These are phyloP conservation scores for Rhabditophanes sp. DNA, from an alignment of 2,888 invertebrate genomes.

Conservation along the genomic window DNA sequence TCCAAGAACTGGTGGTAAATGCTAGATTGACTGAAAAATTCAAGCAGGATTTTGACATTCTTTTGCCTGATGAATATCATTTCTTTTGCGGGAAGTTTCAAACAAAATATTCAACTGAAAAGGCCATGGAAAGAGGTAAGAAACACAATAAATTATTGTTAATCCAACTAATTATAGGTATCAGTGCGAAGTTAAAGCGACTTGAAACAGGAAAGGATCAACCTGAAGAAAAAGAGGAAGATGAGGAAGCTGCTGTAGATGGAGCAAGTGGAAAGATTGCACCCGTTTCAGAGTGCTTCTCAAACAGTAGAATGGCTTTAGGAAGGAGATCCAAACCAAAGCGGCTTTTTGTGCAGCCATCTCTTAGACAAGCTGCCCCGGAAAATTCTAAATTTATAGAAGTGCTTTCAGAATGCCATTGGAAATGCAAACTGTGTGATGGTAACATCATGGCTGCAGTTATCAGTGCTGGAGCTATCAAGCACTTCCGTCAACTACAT, in stretches of 20 bases:
- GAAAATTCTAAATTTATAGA: slow-evolving; percentile 25
- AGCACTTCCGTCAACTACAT: slow-evolving; percentile 32
- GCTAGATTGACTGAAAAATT: slow-evolving; percentile 35
- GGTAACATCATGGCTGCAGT: slow-evolving; percentile 25
- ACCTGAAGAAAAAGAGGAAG: no score
- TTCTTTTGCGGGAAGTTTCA: slow-evolving; percentile 21
- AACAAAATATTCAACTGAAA: slow-evolving; percentile 21
- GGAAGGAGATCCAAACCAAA: slow-evolving; percentile 35
- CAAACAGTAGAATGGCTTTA: slow-evolving; percentile 34
- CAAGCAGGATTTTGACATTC: slow-evolving; percentile 31
- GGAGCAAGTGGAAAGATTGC: no score
- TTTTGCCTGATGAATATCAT: slow-evolving; percentile 37
- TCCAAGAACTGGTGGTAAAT: slow-evolving; percentile 38
- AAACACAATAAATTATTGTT: no score
- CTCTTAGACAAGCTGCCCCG: slow-evolving; percentile 34
- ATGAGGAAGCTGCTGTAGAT: no score
- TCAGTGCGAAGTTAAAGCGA: slow-evolving; percentile 5
- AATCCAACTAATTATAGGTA: no score
- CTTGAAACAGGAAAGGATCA: slow-evolving; percentile 12
- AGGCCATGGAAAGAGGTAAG: slow-evolving; percentile 23
- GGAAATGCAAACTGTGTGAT: slow-evolving; percentile 35
- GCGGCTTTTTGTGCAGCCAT: slow-evolving; percentile 37
- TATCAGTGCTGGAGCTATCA: slow-evolving; percentile 34
- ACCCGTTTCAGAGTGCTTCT: no score
- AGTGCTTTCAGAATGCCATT: slow-evolving; percentile 32